A percentile compares a stretch with the other conserved stretches of the same genome.
Conservation (phyloP, 2,888 invertebrate species). For the Marronus borbonicus region DNA sequence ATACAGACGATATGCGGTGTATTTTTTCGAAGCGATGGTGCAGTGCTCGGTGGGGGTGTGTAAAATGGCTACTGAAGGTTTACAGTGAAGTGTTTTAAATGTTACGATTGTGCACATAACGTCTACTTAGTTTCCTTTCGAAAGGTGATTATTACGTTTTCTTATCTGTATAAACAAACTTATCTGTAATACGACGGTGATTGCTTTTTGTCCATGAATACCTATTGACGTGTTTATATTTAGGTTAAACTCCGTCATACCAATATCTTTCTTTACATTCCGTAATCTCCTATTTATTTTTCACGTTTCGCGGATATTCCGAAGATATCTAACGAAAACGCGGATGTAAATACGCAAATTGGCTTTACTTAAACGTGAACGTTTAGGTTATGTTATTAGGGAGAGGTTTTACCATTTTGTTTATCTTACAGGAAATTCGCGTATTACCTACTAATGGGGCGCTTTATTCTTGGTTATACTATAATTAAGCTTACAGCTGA, state of each 20-base stretch:
- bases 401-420: slow-evolving; percentile 50
- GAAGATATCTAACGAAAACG: not conserved
- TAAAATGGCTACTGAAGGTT: slow-evolving; percentile 70
- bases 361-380: not conserved
- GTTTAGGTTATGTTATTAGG: slow-evolving; percentile 50
- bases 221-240: slow-evolving; percentile 63
- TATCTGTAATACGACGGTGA: slow-evolving; percentile 24
- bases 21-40: slow-evolving; percentile 42
- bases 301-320: slow-evolving; percentile 20
- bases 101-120: slow-evolving; percentile 55
- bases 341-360: not conserved
- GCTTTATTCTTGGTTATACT: slow-evolving; percentile 28
- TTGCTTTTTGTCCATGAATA: slow-evolving; percentile 26
- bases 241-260: slow-evolving; percentile 65
- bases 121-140: slow-evolving; percentile 43
- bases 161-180: slow-evolving; percentile 46
- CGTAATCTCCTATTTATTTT: slow-evolving; percentile 54
- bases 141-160: slow-evolving; percentile 49
- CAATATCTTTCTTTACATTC: slow-evolving; percentile 53
- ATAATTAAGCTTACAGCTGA: slow-evolving; percentile 11
- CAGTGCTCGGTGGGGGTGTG: slow-evolving; percentile 66
- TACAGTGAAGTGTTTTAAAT: slow-evolving; percentile 67
- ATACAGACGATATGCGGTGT: slow-evolving; percentile 33
- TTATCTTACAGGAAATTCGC: slow-evolving; percentile 46
- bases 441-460: slow-evolving; percentile 5